Evolutionary conservation across 2,888 invertebrate species (phyloP).

Genomic region (Drosophila subquinaria): DNA sequence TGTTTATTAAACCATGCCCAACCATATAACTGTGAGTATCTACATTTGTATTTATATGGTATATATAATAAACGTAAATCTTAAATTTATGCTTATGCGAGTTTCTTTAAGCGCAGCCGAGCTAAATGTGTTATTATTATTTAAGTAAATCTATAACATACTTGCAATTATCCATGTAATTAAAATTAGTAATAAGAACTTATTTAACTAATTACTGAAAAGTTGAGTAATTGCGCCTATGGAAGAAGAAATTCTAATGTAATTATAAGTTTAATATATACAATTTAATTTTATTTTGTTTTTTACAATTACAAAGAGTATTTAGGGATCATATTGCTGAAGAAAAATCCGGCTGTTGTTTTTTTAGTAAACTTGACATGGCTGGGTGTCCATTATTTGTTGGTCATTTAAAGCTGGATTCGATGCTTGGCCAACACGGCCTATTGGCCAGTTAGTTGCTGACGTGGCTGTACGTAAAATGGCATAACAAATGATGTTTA

Average conservation of each 20-base stretch:
- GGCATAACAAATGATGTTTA: constrained; percentile 71
- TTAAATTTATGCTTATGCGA: constrained; percentile 23
- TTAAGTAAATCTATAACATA: too few species aligned
- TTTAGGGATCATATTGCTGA: background rate
- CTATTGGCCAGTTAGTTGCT: constrained; percentile 56
- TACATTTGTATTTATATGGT: background rate
- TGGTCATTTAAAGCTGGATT: constrained; percentile 53
- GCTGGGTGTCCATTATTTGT: constrained; percentile 60
- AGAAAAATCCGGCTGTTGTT: background rate
- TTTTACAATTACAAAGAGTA: constrained; percentile 12
- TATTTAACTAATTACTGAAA: background rate
- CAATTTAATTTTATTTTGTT: too few species aligned
- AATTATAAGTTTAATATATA: too few species aligned
- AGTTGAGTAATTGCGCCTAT: background rate
- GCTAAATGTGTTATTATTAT: constrained; percentile 17
- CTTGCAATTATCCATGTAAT: background rate
- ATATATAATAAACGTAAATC: background rate
- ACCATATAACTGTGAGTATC: background rate
- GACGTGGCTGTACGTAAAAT: constrained; percentile 58
- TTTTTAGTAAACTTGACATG: constrained; percentile 38
- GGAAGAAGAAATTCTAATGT: too few species aligned
- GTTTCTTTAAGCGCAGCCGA: constrained; percentile 27
- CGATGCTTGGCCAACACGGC: constrained; percentile 5
- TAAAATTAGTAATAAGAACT: background rate
- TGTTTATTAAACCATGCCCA: too few species aligned